Conservation (phyloP, 2,797 vertebrate genomes). For the Picus viridis region DNA sequence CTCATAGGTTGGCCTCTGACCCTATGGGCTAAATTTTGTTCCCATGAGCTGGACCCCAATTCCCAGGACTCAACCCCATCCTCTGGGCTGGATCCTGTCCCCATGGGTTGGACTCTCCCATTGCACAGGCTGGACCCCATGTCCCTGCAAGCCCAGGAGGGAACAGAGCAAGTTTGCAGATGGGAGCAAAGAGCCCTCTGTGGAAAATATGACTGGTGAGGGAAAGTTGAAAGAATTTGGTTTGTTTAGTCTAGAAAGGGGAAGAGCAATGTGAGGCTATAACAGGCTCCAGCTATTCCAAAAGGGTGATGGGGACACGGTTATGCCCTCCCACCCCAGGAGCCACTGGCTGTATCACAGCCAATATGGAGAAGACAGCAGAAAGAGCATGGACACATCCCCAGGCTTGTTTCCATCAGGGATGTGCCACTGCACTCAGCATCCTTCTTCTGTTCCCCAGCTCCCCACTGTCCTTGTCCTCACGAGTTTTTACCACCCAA, state of each 20-base stretch:
- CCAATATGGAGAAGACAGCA: background rate
- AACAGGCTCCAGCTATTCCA: background rate
- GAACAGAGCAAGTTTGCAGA: background rate
- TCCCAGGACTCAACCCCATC: too few relatives aligned
- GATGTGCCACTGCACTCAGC: fast-evolving
- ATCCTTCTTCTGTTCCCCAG: background rate
- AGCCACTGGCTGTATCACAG: background rate
- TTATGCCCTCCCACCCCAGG: background rate
- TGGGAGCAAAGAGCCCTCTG: background rate
- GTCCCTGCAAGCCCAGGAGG: background rate
- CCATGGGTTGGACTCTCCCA: background rate
- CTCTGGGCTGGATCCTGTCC: background rate
- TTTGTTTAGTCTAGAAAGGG: background rate
- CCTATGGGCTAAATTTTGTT: background rate
- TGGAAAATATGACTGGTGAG: background rate
- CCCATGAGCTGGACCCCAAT: background rate
- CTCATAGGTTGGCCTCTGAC: background rate
- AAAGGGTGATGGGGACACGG: background rate
- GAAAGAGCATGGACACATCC: background rate
- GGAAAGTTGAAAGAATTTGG: too few relatives aligned
- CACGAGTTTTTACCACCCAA: fast-evolving
- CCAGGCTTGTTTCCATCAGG: fast-evolving
- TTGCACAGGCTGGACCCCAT: background rate
- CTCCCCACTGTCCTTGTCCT: background rate
- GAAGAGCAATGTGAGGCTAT: background rate